Percentiles rank a stretch among this genome's conserved stretches.
Evolutionary conservation across 2,113 vertebrate genomes (phyloP).

Genomic region (Cavia porcellus): DNA sequence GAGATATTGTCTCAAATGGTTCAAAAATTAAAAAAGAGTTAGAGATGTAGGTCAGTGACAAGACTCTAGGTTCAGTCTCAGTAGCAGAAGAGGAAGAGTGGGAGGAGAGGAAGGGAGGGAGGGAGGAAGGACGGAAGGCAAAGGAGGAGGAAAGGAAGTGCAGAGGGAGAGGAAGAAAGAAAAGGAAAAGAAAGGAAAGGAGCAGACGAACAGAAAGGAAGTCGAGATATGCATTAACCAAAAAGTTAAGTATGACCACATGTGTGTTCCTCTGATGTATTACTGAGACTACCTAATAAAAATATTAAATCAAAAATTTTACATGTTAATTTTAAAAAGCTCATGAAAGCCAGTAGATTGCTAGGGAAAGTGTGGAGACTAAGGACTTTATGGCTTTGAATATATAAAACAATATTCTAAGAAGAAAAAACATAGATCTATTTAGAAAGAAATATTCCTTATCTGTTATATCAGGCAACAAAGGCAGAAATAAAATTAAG

Average conservation of each 20-base stretch:
- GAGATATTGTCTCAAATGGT: not conserved
- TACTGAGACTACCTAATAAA: slow-evolving; percentile 88
- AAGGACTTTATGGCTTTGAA: slow-evolving; percentile 73
- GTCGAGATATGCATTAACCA: slow-evolving; percentile 88
- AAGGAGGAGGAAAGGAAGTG: no score
- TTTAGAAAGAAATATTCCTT: slow-evolving; percentile 68
- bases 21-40: not conserved
- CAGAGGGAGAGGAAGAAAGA: not conserved
- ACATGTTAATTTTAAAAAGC: slow-evolving; percentile 85
- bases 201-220: not conserved
- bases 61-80: not conserved
- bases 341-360: slow-evolving; percentile 88
- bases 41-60: not conserved
- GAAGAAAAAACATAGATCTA: slow-evolving; percentile 29
- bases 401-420: slow-evolving; percentile 70
- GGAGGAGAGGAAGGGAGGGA: no score
- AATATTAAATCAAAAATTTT: slow-evolving; percentile 90
- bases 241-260: slow-evolving; percentile 86
- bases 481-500: slow-evolving; percentile 61
- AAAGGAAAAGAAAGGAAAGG: not conserved
- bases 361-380: slow-evolving; percentile 68
- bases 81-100: not conserved
- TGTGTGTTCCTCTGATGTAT: slow-evolving; percentile 91
- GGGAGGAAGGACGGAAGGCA: no score
- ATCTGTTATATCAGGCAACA: slow-evolving; percentile 39